A percentile compares a stretch with the other conserved stretches of the same genome.
Evolutionary conservation across 2,888 invertebrate species (phyloP).

Genomic region (Trichacis sp.): DNA sequence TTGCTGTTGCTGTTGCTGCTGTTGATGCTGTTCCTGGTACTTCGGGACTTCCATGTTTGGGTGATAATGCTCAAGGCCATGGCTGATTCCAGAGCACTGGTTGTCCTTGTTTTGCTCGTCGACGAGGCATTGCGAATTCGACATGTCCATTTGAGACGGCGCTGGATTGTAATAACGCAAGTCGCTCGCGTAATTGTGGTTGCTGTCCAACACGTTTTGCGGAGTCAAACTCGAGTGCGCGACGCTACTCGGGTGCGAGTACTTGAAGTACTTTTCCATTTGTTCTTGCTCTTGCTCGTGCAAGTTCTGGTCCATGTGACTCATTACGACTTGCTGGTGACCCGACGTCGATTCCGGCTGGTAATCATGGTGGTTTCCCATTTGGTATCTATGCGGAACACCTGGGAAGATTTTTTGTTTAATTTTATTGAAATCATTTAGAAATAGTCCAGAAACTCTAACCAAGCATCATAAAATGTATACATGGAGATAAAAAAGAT

Average conservation of each 20-base stretch:
- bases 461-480: no score
- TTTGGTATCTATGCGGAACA: conserved; percentile 63
- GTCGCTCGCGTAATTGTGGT: conserved; percentile 72
- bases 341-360: conserved; percentile 51
- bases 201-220: conserved; percentile 70
- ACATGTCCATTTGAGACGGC: conserved; percentile 61
- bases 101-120: conserved; percentile 61
- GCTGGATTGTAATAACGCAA: conserved; percentile 64
- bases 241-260: conserved; percentile 53
- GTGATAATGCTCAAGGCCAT: conserved; percentile 64
- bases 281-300: conserved; percentile 60
- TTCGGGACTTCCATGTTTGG: conserved; percentile 61
- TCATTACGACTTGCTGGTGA: conserved; percentile 57
- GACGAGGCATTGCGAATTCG: conserved; percentile 62
- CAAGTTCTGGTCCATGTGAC: conserved; percentile 58
- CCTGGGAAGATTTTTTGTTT: conserved; percentile 41
- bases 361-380: conserved; percentile 65
- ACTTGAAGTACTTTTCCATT: conserved; percentile 66
- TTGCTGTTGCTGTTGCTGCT: conserved; percentile 55
- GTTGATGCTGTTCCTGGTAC: conserved; percentile 57
- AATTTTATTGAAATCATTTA: no score
- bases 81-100: conserved; percentile 58
- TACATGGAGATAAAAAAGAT: no score
- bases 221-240: conserved; percentile 58
- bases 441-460: no score